Evolutionary conservation across 1,140 invertebrate genomes (phyloP).

Genomic region (Mactra quadrangularis): DNA sequence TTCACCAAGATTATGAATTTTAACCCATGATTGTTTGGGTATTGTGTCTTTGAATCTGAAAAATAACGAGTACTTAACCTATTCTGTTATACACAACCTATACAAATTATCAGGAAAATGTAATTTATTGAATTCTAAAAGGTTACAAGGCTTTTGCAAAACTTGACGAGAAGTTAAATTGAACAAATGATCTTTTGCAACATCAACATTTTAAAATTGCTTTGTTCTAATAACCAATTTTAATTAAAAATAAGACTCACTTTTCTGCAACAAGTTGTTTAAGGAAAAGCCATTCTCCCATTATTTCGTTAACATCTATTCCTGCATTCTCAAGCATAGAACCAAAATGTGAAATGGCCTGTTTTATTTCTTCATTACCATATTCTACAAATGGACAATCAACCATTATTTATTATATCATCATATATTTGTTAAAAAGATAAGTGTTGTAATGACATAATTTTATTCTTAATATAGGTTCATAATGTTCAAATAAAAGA

Average conservation of each 20-base stretch:
- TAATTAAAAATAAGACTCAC: conserved; percentile 9
- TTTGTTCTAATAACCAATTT: no score
- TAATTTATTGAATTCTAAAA: neutral
- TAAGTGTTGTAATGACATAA: no score
- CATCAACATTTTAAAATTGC: no score
- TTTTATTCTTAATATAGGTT: no score
- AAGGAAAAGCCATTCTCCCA: conserved; percentile 35
- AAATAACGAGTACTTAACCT: neutral
- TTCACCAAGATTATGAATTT: conserved; percentile 13
- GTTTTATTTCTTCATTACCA: conserved; percentile 23
- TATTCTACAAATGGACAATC: conserved; percentile 48
- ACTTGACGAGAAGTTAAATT: no score
- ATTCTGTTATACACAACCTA: neutral
- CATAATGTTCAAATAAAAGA: neutral
- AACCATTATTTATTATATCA: no score
- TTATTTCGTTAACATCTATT: conserved; percentile 20
- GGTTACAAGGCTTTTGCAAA: neutral
- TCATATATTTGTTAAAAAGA: no score
- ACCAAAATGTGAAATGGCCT: conserved; percentile 11
- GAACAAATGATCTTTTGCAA: no score
- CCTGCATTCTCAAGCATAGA: conserved; percentile 13
- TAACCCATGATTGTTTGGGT: neutral
- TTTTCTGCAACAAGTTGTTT: conserved; percentile 35
- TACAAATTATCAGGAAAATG: neutral
- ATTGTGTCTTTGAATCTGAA: conserved; percentile 12